These are phyloP conservation scores for Sebastes nivosus DNA, from an alignment of 2,797 vertebrate species.

Conservation along the genomic window DNA sequence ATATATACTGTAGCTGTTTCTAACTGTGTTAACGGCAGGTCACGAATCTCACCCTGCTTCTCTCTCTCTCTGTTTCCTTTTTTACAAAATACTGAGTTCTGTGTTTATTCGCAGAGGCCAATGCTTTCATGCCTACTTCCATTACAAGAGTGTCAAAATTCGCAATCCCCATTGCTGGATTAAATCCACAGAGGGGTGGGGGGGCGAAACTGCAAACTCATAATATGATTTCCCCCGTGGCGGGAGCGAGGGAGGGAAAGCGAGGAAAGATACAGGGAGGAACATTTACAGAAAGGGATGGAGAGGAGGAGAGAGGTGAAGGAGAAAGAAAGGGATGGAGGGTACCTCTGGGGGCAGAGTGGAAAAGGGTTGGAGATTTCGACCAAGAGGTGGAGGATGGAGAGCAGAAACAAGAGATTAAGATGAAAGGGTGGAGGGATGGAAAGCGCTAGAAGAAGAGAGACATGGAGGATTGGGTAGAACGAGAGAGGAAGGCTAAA, in stretches of 20 bases:
- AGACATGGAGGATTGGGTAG: slow-evolving; percentile 2
- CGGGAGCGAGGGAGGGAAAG: slow-evolving; percentile 11
- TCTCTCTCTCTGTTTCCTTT: slow-evolving; percentile 20
- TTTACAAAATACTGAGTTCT: slow-evolving; percentile 28
- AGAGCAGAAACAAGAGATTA: slow-evolving; percentile 33
- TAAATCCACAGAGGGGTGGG: slow-evolving; percentile 67
- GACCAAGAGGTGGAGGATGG: slow-evolving; percentile 11
- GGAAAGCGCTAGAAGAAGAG: neutral
- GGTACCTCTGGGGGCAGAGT: slow-evolving; percentile 1
- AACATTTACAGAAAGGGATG: neutral
- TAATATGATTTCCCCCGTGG: slow-evolving; percentile 82
- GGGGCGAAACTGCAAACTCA: slow-evolving; percentile 57
- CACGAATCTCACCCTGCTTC: neutral
- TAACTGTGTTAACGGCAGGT: slow-evolving; percentile 29
- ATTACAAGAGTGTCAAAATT: slow-evolving; percentile 83
- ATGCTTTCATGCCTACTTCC: slow-evolving; percentile 71
- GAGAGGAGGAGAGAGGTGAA: slow-evolving; percentile 20
- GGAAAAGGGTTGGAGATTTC: slow-evolving; percentile 20
- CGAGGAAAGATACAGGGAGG: slow-evolving; percentile 9
- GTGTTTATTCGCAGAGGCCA: slow-evolving; percentile 54
- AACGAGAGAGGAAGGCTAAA: slow-evolving; percentile 14
- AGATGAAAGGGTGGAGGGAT: neutral
- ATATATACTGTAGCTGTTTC: slow-evolving; percentile 12
- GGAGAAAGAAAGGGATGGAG: slow-evolving; percentile 3
- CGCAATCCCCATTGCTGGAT: slow-evolving; percentile 75